These are phyloP conservation scores for Cepaea hortensis DNA, from an alignment of 2,888 invertebrate species.

Conservation along the genomic window DNA sequence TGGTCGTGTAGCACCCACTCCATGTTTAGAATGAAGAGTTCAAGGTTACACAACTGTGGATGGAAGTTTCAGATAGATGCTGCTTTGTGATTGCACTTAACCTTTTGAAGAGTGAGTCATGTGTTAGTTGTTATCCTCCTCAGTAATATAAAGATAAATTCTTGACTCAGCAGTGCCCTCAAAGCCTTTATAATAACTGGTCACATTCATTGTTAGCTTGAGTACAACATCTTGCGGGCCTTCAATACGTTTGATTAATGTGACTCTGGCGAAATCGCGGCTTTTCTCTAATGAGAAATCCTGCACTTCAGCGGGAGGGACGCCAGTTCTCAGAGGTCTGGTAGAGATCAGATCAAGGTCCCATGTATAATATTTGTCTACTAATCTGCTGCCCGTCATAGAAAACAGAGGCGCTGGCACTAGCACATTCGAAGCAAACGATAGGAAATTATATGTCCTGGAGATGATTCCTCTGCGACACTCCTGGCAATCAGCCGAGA, in stretches of 20 bases:
- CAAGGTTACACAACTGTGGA: too few species aligned
- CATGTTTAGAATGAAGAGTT: too few species aligned
- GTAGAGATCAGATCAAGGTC: constrained; percentile 81
- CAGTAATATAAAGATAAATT: constrained; percentile 88
- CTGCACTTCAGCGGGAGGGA: constrained; percentile 68
- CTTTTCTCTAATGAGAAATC: constrained; percentile 75
- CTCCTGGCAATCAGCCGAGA: constrained; percentile 83
- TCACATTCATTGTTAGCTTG: constrained; percentile 87
- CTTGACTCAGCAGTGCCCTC: constrained; percentile 90
- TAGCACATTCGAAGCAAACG: constrained; percentile 84
- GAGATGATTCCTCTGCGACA: constrained; percentile 89
- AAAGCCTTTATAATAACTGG: constrained; percentile 80
- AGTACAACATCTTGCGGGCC: constrained; percentile 95
- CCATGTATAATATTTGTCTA: constrained; percentile 85
- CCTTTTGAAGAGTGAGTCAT: too few species aligned
- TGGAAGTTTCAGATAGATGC: too few species aligned
- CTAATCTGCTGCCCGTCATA: constrained; percentile 87
- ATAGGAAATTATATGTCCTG: constrained; percentile 94
- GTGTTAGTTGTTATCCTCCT: constrained; percentile 38
- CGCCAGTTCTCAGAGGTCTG: constrained; percentile 79
- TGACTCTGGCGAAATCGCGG: constrained; percentile 82
- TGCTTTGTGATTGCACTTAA: too few species aligned
- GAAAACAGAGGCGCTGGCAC: constrained; percentile 86
- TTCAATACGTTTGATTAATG: constrained; percentile 84
- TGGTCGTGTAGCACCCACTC: too few species aligned